Percentiles rank a stretch among this genome's conserved stretches.
Conservation (phyloP, 1,140 invertebrate genomes). For the Condylostylus longicornis region DNA sequence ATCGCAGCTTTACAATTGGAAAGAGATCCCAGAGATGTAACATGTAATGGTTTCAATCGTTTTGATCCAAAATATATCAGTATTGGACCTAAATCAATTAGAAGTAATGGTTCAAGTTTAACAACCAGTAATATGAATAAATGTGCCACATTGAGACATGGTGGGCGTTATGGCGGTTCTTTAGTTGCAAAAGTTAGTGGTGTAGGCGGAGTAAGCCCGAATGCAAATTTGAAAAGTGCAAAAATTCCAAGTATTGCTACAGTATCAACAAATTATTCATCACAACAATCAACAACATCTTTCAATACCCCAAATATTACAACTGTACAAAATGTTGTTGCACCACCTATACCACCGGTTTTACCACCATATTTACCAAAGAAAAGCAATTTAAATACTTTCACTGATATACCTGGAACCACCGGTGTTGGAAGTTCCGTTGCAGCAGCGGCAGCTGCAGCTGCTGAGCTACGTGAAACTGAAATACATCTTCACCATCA, state of each 20-base stretch:
- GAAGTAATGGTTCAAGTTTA: constrained; percentile 27
- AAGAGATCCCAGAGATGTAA: constrained; percentile 30
- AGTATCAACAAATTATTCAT: constrained; percentile 28
- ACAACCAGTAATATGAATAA: constrained; percentile 22
- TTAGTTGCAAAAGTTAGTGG: constrained; percentile 36
- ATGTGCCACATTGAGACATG: constrained; percentile 28
- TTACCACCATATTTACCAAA: constrained; percentile 23
- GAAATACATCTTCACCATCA: constrained; percentile 7
- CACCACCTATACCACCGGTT: constrained; percentile 15
- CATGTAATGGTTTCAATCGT: constrained; percentile 37
- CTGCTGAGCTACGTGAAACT: constrained; percentile 16
- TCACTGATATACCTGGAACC: constrained; percentile 29
- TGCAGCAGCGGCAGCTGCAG: constrained; percentile 9
- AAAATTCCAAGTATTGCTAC: constrained; percentile 30
- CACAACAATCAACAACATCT: constrained; percentile 8
- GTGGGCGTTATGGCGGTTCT: constrained; percentile 33
- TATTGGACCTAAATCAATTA: constrained; percentile 41
- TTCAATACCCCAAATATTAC: constrained; percentile 3
- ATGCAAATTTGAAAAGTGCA: constrained; percentile 27
- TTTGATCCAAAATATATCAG: constrained; percentile 46
- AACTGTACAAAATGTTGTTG: constrained; percentile 4
- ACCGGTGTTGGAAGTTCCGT: constrained; percentile 28
- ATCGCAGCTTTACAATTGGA: constrained; percentile 9
- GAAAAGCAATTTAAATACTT: constrained; percentile 29
- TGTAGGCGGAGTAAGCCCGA: constrained; percentile 23